A percentile compares a stretch with the other conserved stretches of the same genome.
phyloP scores from a whole-genome alignment of 2,888 invertebrate genomes.

The Hofmannophila pseudospretella region DNA sequence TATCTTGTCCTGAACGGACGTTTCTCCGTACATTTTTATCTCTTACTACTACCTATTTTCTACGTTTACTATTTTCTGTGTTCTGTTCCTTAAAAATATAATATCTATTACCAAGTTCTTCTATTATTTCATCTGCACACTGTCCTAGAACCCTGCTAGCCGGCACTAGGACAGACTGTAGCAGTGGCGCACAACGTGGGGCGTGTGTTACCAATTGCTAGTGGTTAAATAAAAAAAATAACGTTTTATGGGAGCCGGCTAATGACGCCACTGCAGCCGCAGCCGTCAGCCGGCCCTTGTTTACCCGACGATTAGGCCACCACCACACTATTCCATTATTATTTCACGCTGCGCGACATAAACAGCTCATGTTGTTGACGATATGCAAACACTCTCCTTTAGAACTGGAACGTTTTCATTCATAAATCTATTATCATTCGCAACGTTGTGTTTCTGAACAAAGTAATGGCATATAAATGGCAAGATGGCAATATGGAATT shows the following conservation, averaged over 20 bases:
- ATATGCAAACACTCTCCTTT: conserved; percentile 15
- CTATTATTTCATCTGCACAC: too few species aligned
- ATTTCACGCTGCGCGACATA: conserved; percentile 15
- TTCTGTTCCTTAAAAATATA: too few species aligned
- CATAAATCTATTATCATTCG: not conserved
- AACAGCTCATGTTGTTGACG: conserved; percentile 14
- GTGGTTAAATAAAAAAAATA: conserved; percentile 14
- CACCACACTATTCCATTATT: conserved; percentile 14
- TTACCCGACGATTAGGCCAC: conserved; percentile 17
- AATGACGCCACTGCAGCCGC: conserved; percentile 8
- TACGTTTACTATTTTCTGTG: too few species aligned
- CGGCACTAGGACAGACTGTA: too few species aligned
- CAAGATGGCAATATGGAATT: too few species aligned
- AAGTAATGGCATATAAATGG: conserved; percentile 40
- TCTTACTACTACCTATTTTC: too few species aligned
- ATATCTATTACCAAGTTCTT: too few species aligned
- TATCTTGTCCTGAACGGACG: too few species aligned
- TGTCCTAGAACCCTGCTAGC: too few species aligned
- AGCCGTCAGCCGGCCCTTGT: conserved; percentile 7
- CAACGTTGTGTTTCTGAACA: conserved; percentile 16
- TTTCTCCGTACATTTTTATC: too few species aligned
- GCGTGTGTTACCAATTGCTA: conserved; percentile 5
- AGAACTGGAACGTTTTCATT: not conserved
- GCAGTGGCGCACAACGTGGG: too few species aligned
- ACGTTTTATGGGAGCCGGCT: conserved; percentile 14